Base-by-base conservation (phyloP, 2,888 invertebrate genomes). In the Ormyrus pomaceus region DNA sequence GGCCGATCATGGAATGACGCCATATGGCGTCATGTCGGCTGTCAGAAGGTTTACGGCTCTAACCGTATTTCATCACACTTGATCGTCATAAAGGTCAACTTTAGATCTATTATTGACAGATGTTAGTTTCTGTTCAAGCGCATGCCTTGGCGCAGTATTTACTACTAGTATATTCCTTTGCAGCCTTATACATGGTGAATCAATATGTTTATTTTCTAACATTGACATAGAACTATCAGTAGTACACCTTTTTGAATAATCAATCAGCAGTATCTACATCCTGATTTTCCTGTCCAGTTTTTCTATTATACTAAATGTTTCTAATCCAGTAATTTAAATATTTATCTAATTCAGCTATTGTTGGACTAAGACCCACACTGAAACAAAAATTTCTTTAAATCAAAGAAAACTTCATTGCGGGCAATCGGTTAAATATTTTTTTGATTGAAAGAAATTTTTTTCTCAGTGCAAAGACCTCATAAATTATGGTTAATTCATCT, bases 301-400 rank as follows among this genome's bases (percentile, higher is more conserved):
- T 59, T 80, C 51, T 61, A 71, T 45, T 59, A 1, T 45, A 70
- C 6, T 50, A 19, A 45, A 68, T 34, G 7, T 82, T 64, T 65
- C 80, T 62, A 64, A 82, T n/a, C n/a, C n/a, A n/a, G 81, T 95
- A 94, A 88, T 95, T 95, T 71, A 96, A 93, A 90, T 96, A 97
- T 87, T 95, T 95, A 82, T 95, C 95, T 58, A 98, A 91, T 90
- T 99, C 99, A 74, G 95, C 95, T 81, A 97, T 96, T 0, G 98
- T 99, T 0, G 98, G 98, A 84, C 98, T 97, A 91, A 98, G 94
- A 0, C 98, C 98, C n/a, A n/a, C n/a, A n/a, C n/a, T n/a, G n/a
- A n/a, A n/a, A n/a, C n/a, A n/a, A n/a, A n/a, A n/a, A n/a, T n/a
- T n/a, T n/a, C n/a, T n/a, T n/a, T n/a, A n/a, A n/a, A n/a, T n/a